These are phyloP conservation scores for Chrysaora quinquecirrha DNA, from an alignment of 30 jellyfish, hydroid and myxozoan species.

Conservation along the genomic window DNA sequence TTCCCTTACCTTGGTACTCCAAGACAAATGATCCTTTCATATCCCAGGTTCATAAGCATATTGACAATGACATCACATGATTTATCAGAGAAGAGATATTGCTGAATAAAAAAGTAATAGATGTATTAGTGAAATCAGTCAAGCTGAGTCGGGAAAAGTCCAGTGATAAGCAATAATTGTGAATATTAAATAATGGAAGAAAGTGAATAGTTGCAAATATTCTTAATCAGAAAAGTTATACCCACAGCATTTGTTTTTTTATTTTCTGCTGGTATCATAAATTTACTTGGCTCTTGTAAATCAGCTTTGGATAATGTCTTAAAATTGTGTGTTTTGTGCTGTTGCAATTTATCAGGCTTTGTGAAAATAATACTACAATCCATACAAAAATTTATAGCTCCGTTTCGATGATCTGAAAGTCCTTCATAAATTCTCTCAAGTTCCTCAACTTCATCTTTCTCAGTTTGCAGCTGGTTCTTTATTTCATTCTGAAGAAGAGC, in stretches of 20 bases:
- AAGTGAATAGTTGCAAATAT: too few relatives aligned
- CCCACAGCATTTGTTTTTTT: conserved; percentile 92
- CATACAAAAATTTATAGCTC: conserved; percentile 33
- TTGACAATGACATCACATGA: conserved; percentile 50
- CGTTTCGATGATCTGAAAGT: not conserved
- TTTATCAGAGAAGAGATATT: conserved; percentile 75
- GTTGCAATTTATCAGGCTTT: not conserved
- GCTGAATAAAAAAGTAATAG: conserved; percentile 70
- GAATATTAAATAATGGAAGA: too few relatives aligned
- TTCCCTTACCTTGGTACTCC: conserved; percentile 97
- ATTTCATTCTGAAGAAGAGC: conserved; percentile 38
- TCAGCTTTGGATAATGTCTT: conserved; percentile 40
- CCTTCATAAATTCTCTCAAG: not conserved
- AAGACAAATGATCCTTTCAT: conserved; percentile 72
- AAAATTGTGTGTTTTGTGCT: conserved; percentile 48
- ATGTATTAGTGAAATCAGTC: too few relatives aligned
- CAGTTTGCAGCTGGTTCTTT: conserved; percentile 27
- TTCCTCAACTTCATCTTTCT: conserved; percentile 24
- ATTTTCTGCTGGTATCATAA: conserved; percentile 71
- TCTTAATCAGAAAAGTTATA: not conserved
- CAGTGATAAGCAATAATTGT: too few relatives aligned
- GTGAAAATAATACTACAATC: conserved; percentile 50
- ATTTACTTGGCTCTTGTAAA: conserved; percentile 63
- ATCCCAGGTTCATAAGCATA: conserved; percentile 44
- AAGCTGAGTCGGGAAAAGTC: too few relatives aligned